Evolutionary conservation across 1,140 invertebrate species (phyloP).

Genomic region (Eueides isabella): DNA sequence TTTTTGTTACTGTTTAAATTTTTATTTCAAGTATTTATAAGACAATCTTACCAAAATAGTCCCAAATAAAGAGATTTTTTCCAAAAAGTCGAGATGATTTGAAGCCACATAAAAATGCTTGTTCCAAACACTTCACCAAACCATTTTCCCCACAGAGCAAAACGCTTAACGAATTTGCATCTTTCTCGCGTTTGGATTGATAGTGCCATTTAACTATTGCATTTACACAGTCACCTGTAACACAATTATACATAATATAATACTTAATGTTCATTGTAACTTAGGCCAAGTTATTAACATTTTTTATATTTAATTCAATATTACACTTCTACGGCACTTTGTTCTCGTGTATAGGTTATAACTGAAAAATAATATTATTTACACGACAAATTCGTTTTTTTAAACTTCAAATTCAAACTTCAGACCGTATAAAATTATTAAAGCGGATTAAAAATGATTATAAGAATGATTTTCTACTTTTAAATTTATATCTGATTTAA

Average conservation of each 20-base stretch:
- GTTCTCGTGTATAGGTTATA: no score
- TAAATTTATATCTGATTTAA: no score
- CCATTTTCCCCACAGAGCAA: conserved; percentile 97
- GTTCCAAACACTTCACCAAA: conserved; percentile 95
- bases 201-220: conserved; percentile 98
- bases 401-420: no score
- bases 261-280: background rate
- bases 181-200: conserved; percentile 88
- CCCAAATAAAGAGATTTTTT: conserved; percentile 98
- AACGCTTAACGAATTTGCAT: conserved; percentile 94
- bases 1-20: background rate
- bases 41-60: conserved; percentile 92
- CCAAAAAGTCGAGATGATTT: conserved; percentile 96
- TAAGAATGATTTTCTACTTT: no score
- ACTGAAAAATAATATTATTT: no score
- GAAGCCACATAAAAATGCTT: conserved; percentile 96
- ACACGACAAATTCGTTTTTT: no score
- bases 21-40: background rate
- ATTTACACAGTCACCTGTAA: conserved; percentile 95
- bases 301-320: no score
- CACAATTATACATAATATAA: background rate
- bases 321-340: no score
- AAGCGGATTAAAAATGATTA: no score
- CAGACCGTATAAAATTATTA: no score
- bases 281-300: no score